Percentiles rank a stretch among this genome's conserved stretches.
Evolutionary conservation across 2,113 vertebrate genomes (phyloP).

Genomic region (Pangasianodon hypophthalmus): DNA sequence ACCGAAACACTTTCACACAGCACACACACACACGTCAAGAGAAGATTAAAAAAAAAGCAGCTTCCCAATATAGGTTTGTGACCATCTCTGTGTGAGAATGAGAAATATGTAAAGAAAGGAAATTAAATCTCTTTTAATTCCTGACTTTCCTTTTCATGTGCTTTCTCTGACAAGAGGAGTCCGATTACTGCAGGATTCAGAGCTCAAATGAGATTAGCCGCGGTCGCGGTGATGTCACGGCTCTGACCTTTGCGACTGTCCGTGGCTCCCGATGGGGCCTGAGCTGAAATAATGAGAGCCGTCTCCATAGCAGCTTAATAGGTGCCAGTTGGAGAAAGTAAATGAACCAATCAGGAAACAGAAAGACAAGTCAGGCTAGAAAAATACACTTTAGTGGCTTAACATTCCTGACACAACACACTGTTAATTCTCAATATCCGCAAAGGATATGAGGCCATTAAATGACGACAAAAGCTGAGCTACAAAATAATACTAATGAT

Average conservation of each 20-base stretch:
- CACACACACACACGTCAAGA: conserved; percentile 16
- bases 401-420: conserved; percentile 43
- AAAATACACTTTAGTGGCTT: conserved; percentile 44
- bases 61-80: background rate
- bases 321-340: conserved; percentile 48
- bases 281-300: conserved; percentile 54
- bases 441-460: conserved; percentile 42
- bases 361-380: conserved; percentile 33
- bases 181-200: conserved; percentile 39
- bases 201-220: conserved; percentile 51
- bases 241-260: conserved; percentile 52
- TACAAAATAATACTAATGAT: background rate
- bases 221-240: conserved; percentile 54
- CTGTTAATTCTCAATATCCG: conserved; percentile 34
- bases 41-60: background rate
- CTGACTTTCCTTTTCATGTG: conserved; percentile 31
- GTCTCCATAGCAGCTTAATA: conserved; percentile 58
- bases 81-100: background rate
- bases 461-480: background rate
- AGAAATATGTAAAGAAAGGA: conserved; percentile 19
- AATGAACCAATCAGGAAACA: conserved; percentile 44
- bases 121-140: conserved; percentile 39
- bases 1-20: conserved; percentile 14
- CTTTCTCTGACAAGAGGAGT: conserved; percentile 31
- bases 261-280: conserved; percentile 42